A percentile compares a stretch with the other conserved stretches of the same genome.
Conservation (phyloP, 2,113 vertebrate species). For the Dascyllus trimaculatus region DNA sequence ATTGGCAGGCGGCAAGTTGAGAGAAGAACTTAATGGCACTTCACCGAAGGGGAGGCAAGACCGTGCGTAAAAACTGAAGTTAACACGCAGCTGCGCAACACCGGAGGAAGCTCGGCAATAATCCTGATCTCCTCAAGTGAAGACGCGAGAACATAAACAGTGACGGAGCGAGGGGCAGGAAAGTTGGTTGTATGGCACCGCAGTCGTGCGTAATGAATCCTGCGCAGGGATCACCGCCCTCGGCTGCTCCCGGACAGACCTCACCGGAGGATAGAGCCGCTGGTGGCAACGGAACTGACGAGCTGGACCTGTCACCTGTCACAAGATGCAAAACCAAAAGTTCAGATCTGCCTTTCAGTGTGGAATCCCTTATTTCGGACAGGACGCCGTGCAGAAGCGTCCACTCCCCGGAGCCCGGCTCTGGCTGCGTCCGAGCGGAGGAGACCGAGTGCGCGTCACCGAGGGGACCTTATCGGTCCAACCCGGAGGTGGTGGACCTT, state of each 20-base stretch:
- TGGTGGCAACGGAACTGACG: constrained; percentile 65
- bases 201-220: constrained; percentile 85
- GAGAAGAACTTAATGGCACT: constrained; percentile 70
- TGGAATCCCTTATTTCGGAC: constrained; percentile 87
- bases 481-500: constrained; percentile 65
- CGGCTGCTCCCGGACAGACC: constrained; percentile 62
- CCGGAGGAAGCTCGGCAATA: constrained; percentile 4
- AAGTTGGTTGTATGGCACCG: constrained; percentile 86
- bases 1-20: constrained; percentile 82
- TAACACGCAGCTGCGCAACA: constrained; percentile 23
- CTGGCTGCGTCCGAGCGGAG: constrained; percentile 50
- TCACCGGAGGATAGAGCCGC: constrained; percentile 62
- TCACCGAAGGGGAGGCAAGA: constrained; percentile 61
- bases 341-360: constrained; percentile 85
- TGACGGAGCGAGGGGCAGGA: constrained; percentile 25
- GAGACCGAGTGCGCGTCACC: constrained; percentile 72
- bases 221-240: constrained; percentile 79
- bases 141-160: constrained; percentile 1
- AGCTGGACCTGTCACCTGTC: constrained; percentile 69
- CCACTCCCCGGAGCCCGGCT: constrained; percentile 49
- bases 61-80: constrained; percentile 61
- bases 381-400: constrained; percentile 62
- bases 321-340: constrained; percentile 77
- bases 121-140: constrained; percentile 14
- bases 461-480: constrained; percentile 62